Conservation (phyloP, 2,888 invertebrate species). For the Schizaphis graminum region DNA sequence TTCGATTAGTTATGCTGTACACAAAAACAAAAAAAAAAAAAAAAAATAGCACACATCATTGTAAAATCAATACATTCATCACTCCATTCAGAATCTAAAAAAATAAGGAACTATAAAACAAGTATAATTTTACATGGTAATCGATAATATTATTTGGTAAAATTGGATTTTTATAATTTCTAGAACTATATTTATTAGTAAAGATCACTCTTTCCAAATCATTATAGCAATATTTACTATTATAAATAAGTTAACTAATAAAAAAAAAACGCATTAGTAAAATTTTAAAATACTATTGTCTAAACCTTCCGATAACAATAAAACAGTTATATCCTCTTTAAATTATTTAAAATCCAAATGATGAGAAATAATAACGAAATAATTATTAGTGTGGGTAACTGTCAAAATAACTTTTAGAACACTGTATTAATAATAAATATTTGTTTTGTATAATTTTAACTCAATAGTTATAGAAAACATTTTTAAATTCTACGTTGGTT, state of each 20-base stretch:
- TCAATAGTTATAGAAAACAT: not conserved
- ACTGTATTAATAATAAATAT: not conserved
- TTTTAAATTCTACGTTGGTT: not conserved
- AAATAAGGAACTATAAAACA: not conserved
- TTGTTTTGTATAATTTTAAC: not conserved
- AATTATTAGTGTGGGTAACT: not conserved
- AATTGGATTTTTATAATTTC: not conserved
- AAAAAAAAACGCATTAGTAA: not conserved
- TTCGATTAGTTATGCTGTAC: no score
- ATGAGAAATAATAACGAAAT: conserved; percentile 6
- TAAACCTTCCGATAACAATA: not conserved
- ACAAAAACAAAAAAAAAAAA: no score
- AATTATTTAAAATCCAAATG: conserved; percentile 10
- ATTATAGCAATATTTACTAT: not conserved
- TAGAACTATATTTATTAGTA: not conserved
- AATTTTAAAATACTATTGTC: not conserved
- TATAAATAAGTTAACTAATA: not conserved
- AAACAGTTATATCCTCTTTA: not conserved
- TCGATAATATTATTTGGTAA: not conserved
- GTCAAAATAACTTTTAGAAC: not conserved
- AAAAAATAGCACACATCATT: no score
- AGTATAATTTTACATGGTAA: not conserved
- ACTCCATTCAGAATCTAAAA: no score
- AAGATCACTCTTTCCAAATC: not conserved
- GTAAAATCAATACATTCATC: no score